Evolutionary conservation across 2,888 invertebrate species (phyloP).

Genomic region (Drosophila emarginata): DNA sequence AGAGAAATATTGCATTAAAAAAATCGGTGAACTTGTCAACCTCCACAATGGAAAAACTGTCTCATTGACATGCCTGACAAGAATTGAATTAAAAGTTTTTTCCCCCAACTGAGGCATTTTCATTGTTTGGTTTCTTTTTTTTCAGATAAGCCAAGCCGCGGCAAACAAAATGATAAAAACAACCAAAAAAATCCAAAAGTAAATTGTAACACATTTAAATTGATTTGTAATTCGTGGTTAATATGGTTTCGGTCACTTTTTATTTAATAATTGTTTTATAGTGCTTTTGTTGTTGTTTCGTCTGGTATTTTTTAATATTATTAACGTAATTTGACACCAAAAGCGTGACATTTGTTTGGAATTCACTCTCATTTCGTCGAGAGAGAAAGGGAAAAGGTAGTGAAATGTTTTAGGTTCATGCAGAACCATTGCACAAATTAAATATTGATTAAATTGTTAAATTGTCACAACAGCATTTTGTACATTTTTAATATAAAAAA

Average conservation of each 20-base stretch:
- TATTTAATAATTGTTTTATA: constrained; percentile 46
- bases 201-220: constrained; percentile 59
- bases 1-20: constrained; percentile 30
- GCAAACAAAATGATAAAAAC: constrained; percentile 31
- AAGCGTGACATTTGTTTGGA: constrained; percentile 57
- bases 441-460: constrained; percentile 57
- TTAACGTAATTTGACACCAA: constrained; percentile 68
- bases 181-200: constrained; percentile 39
- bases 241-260: constrained; percentile 54
- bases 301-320: constrained; percentile 39
- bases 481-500: constrained; percentile 1
- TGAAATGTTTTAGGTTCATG: constrained; percentile 19
- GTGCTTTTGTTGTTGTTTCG: constrained; percentile 13
- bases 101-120: constrained; percentile 14
- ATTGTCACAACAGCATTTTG: constrained; percentile 43
- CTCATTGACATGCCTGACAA: constrained; percentile 72
- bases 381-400: background rate
- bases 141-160: no score
- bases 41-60: constrained; percentile 8
- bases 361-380: constrained; percentile 8
- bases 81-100: constrained; percentile 74
- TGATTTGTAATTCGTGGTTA: constrained; percentile 75
- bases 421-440: constrained; percentile 37
- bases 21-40: background rate
- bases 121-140: background rate